Base-by-base conservation (phyloP, 1,140 invertebrate species). In the Onthophagus taurus region DNA sequence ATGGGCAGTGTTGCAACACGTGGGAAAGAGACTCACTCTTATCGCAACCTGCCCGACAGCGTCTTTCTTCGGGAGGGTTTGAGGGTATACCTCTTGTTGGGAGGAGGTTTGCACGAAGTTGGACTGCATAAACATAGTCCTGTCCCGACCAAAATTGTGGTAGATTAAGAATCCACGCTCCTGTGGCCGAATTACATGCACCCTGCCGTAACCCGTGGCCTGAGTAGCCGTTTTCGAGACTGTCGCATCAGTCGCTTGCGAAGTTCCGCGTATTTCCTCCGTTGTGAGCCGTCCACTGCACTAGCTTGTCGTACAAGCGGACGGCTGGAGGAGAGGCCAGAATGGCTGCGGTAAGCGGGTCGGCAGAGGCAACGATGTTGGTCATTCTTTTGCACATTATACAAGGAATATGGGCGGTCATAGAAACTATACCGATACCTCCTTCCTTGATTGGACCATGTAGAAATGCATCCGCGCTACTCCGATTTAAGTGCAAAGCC, bases 121-220 rank as follows among this genome's bases (percentile, higher is more conserved):
- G 14, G 14, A 14, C 13, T 6, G 31, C 31, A 6, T 34, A 11
- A 34, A 34, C 14, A 14, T 34, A 34, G 8, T 34, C 31, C 8
- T 20, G 5, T 12, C 29, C 18, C 17, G 17, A 4, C 29, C 41
- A 41, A 12, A n/a, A 41, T 2, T 7, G 31, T 3, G 31, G 14
- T 4, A 44, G 43, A 9, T 43, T 21, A 9, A 11, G 9, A 3
- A 49, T 13, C 39, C 47, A 52, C 2, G 2, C 11, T 4, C 20
- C 18, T 9, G 19, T 23, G 4, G 18, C 21, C 2, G n/a, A 8
- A 11, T 23, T 11, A 14, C 7, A 6, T 2, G 7, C 23, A 9
- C 31, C 29, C 30, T 49, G 42, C 12, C 14, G 8, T 5, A 48
- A 33, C 6, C 41, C 46, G 31, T 43, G 37, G 4, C 39, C 34